Evolutionary conservation across 2,113 vertebrate species (phyloP).

Genomic region (Polypterus bichir): DNA sequence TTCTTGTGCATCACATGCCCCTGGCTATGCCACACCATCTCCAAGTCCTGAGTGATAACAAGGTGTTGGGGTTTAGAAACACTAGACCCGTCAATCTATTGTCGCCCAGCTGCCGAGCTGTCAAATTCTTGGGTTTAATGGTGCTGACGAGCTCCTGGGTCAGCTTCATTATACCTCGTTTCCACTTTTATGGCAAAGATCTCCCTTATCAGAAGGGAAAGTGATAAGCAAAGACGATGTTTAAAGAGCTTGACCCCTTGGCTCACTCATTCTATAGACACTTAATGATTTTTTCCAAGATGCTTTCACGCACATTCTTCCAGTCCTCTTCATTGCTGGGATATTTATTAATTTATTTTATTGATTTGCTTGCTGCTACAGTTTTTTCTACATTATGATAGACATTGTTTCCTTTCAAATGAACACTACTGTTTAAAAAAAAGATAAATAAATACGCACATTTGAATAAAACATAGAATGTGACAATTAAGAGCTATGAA

Average conservation of each 20-base stretch:
- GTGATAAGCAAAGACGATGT: conserved; percentile 29
- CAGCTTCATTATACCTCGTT: conserved; percentile 20
- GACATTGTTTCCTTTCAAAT: too few relatives aligned
- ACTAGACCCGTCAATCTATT: conserved; percentile 49
- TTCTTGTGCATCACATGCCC: conserved; percentile 41
- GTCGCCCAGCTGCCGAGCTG: conserved; percentile 39
- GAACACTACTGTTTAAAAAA: too few relatives aligned
- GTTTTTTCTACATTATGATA: too few relatives aligned
- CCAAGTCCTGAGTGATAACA: conserved; percentile 54
- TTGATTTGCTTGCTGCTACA: conserved; percentile 45
- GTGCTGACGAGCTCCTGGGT: conserved; percentile 31
- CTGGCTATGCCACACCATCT: conserved; percentile 39
- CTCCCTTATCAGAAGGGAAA: conserved; percentile 23
- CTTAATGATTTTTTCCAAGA: conserved; percentile 15
- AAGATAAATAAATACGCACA: too few relatives aligned
- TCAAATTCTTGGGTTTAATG: conserved; percentile 42
- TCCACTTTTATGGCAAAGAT: conserved; percentile 34
- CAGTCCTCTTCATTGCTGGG: too few relatives aligned
- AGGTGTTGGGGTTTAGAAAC: conserved; percentile 69
- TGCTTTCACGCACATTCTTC: too few relatives aligned
- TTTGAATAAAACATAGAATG: too few relatives aligned
- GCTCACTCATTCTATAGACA: neutral
- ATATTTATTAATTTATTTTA: conserved; percentile 56
- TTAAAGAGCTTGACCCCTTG: conserved; percentile 23
- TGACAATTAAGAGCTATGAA: too few relatives aligned